A percentile compares a stretch with the other conserved stretches of the same genome.
These are phyloP conservation scores for Anoplophora glabripennis DNA, from an alignment of 1,140 invertebrate genomes.

Conservation along the genomic window DNA sequence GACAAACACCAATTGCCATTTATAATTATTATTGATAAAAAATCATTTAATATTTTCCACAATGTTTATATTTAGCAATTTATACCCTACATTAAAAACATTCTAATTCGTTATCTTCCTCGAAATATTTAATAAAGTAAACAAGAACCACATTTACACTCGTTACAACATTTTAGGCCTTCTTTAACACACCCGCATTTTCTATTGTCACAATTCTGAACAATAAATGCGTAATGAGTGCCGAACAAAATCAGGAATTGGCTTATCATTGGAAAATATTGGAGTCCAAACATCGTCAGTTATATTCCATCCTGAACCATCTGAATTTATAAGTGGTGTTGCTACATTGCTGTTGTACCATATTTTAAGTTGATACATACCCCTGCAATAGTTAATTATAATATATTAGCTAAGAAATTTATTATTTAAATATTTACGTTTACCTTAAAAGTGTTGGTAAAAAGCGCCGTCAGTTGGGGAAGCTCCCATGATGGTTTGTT, in stretches of 20 bases:
- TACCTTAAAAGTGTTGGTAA: no score
- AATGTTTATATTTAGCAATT: neutral
- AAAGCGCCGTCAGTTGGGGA: no score
- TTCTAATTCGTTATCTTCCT: neutral
- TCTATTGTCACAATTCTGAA: neutral
- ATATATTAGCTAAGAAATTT: no score
- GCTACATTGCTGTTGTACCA: neutral
- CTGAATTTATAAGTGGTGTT: neutral
- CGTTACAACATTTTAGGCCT: neutral
- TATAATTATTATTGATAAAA: no score
- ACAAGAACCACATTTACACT: constrained; percentile 1
- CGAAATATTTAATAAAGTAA: neutral
- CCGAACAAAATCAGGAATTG: constrained; percentile 3
- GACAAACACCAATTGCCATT: no score
- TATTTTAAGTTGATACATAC: constrained; percentile 6
- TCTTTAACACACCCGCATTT: neutral
- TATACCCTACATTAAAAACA: neutral
- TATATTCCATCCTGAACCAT: neutral
- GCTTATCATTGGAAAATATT: constrained; percentile 2
- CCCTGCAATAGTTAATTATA: neutral
- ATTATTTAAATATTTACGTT: no score
- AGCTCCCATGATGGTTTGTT: no score
- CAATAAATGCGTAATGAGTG: neutral
- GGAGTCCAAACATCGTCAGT: neutral
- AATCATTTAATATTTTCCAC: no score